These are phyloP conservation scores for Drosophila ezoana DNA, from an alignment of 2,888 invertebrate genomes.

Conservation along the genomic window DNA sequence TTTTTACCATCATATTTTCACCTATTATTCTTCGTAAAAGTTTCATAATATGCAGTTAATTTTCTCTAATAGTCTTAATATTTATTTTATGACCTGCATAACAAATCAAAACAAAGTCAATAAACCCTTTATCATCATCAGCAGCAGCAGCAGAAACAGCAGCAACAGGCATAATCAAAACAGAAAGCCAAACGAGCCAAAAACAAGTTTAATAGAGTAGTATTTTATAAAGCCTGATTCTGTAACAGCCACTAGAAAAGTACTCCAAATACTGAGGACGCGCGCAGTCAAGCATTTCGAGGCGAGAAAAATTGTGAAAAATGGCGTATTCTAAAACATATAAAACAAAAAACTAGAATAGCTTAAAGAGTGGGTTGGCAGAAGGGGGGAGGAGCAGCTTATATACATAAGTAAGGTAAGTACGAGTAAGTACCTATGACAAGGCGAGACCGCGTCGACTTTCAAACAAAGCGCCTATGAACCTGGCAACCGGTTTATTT, in stretches of 20 bases:
- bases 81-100: constrained; percentile 45
- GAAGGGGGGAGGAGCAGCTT: constrained; percentile 20
- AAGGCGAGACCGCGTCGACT: constrained; percentile 46
- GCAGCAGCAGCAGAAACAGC: not conserved
- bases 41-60: not conserved
- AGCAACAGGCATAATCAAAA: constrained; percentile 48
- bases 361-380: constrained; percentile 23
- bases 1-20: not conserved
- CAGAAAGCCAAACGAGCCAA: constrained; percentile 44
- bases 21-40: not conserved
- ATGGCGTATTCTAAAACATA: constrained; percentile 37
- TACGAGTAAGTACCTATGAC: constrained; percentile 56
- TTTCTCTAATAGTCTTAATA: not conserved
- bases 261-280: constrained; percentile 39
- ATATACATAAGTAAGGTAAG: constrained; percentile 48
- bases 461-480: constrained; percentile 75
- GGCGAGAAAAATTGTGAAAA: constrained; percentile 51
- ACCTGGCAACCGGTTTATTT: constrained; percentile 71
- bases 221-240: constrained; percentile 30
- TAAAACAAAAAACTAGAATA: constrained; percentile 35
- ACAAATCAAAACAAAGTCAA: constrained; percentile 48
- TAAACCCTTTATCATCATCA: constrained; percentile 48
- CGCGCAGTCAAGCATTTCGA: constrained; percentile 49
- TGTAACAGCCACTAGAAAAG: constrained; percentile 19
- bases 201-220: constrained; percentile 54